These are phyloP conservation scores for Scyliorhinus canicula DNA, from an alignment of 2,797 vertebrate species.

Conservation along the genomic window DNA sequence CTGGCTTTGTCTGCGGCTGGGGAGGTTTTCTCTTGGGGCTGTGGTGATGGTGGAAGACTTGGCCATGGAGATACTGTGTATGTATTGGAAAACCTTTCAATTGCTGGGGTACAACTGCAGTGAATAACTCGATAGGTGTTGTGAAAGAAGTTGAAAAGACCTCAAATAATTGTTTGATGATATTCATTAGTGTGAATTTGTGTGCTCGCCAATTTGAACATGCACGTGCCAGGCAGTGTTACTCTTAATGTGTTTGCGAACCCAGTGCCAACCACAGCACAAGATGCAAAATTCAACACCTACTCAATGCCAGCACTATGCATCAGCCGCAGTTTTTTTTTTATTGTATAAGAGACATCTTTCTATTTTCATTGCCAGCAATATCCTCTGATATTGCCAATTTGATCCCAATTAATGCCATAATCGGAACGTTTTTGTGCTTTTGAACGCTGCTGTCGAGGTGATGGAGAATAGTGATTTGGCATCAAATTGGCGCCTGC, in stretches of 20 bases:
- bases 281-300: neutral
- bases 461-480: too few species aligned
- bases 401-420: neutral
- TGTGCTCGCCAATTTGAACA: neutral
- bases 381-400: neutral
- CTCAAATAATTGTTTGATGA: neutral
- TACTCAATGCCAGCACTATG: neutral
- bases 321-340: too few species aligned
- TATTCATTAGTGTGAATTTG: neutral
- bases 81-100: constrained; percentile 43
- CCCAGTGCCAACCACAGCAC: neutral
- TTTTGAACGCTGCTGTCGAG: too few species aligned
- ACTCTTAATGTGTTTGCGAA: neutral
- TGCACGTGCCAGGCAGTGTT: neutral
- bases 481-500: too few species aligned
- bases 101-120: neutral
- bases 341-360: neutral
- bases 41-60: constrained; percentile 90
- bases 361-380: neutral
- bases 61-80: constrained; percentile 96
- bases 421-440: neutral
- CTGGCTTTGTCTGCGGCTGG: constrained; percentile 85
- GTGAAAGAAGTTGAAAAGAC: neutral
- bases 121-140: neutral
- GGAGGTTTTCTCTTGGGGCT: constrained; percentile 97